Evolutionary conservation across 2,888 invertebrate species (phyloP).

Genomic region (Orchesella flavescens): DNA sequence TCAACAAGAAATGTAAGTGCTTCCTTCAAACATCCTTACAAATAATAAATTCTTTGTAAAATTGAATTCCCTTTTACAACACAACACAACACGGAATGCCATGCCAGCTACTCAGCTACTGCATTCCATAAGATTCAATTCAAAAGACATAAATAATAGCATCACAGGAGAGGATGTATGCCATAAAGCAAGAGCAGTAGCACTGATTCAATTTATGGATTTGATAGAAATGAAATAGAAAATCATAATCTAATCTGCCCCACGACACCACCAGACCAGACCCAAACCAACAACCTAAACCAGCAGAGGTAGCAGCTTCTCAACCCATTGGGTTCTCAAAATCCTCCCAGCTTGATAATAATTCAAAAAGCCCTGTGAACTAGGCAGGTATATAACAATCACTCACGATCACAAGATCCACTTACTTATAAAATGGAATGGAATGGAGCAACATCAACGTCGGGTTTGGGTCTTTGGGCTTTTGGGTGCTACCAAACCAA

Average conservation of each 20-base stretch:
- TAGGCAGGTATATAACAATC: too few species aligned
- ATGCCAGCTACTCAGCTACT: neutral
- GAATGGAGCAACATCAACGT: neutral
- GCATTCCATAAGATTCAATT: neutral
- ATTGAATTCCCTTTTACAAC: neutral
- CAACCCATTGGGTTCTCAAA: constrained; percentile 9
- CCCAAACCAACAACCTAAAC: too few species aligned
- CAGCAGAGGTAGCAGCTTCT: constrained; percentile 10
- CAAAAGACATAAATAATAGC: neutral
- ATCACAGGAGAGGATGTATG: too few species aligned
- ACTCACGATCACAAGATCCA: too few species aligned
- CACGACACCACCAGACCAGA: neutral
- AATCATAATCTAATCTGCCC: constrained; percentile 25
- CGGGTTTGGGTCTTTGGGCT: too few species aligned
- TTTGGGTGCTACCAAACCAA: neutral
- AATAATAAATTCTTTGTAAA: neutral
- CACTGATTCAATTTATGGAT: constrained; percentile 17
- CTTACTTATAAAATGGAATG: neutral
- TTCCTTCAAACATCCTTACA: neutral
- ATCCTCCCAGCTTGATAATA: constrained; percentile 15
- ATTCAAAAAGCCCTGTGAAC: neutral
- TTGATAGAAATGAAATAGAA: constrained; percentile 22
- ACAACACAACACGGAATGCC: neutral
- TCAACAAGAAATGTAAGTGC: too few species aligned
- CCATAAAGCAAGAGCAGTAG: constrained; percentile 5